phyloP scores from a whole-genome alignment of 2,113 vertebrate species.

The Corapipo altera region DNA sequence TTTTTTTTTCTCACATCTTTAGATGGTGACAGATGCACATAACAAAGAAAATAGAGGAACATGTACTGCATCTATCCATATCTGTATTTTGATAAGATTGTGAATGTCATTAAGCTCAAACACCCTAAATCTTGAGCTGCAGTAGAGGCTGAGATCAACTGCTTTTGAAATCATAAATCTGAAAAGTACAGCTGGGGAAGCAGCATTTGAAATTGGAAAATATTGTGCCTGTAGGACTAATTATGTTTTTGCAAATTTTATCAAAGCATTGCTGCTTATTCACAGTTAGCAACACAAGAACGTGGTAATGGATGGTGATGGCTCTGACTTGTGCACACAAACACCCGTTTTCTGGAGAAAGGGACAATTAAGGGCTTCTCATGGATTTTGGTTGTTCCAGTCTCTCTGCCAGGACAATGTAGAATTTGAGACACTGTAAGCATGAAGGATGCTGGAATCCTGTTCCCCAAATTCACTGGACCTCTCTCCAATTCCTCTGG shows the following conservation, averaged over 20 bases:
- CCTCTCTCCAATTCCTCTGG: fast-evolving
- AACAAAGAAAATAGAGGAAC: not conserved
- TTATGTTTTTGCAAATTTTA: slow-evolving; percentile 69
- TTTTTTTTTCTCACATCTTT: not conserved
- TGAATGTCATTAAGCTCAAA: not conserved
- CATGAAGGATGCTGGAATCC: not conserved
- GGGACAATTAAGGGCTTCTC: slow-evolving; percentile 53
- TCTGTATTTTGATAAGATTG: not conserved
- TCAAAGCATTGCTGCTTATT: slow-evolving; percentile 64
- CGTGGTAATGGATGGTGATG: slow-evolving; percentile 18
- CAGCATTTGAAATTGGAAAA: slow-evolving; percentile 56
- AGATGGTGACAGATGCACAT: not conserved
- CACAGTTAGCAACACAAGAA: slow-evolving; percentile 44
- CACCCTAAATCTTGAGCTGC: not conserved
- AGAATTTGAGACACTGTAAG: not conserved
- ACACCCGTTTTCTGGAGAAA: slow-evolving; percentile 59
- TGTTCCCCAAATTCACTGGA: fast-evolving
- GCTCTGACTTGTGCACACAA: slow-evolving; percentile 25
- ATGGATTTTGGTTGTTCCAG: slow-evolving; percentile 40
- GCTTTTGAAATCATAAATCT: slow-evolving; percentile 41
- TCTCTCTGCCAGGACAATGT: slow-evolving; percentile 16
- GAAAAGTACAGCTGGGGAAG: slow-evolving; percentile 64
- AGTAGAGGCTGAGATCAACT: not conserved
- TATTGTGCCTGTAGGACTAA: slow-evolving; percentile 72
- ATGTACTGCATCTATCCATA: not conserved